Evolutionary conservation across 2,113 vertebrate species (phyloP).

Genomic region (Brachyhypopomus occidentalis): DNA sequence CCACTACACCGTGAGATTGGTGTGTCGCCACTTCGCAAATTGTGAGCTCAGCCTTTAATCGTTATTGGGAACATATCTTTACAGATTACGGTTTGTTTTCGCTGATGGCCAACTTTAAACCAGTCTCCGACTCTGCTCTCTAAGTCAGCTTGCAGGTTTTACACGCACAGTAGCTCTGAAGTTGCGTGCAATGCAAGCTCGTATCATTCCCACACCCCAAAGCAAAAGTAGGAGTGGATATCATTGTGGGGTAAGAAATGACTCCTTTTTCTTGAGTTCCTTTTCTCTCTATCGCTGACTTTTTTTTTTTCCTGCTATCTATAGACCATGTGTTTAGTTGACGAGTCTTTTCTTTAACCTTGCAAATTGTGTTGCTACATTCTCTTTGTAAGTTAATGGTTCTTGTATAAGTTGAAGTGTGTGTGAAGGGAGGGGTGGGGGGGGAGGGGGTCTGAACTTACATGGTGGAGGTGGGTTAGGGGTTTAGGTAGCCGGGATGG

Average conservation of each 20-base stretch:
- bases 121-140: slow-evolving; percentile 5
- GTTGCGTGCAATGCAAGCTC: slow-evolving; percentile 44
- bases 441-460: slow-evolving; percentile 48
- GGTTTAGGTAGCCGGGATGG: slow-evolving; percentile 63
- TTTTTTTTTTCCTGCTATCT: slow-evolving; percentile 59
- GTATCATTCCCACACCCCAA: slow-evolving; percentile 58
- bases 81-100: neutral
- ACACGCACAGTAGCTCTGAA: neutral
- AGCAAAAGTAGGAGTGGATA: slow-evolving; percentile 64
- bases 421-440: slow-evolving; percentile 3
- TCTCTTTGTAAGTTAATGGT: slow-evolving; percentile 58
- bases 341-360: slow-evolving; percentile 46
- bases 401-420: slow-evolving; percentile 51
- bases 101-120: slow-evolving; percentile 8
- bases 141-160: slow-evolving; percentile 17
- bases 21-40: slow-evolving; percentile 3
- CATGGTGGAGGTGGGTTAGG: slow-evolving; percentile 65
- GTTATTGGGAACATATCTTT: slow-evolving; percentile 22
- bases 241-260: slow-evolving; percentile 48
- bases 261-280: slow-evolving; percentile 65
- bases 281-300: slow-evolving; percentile 60
- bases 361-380: slow-evolving; percentile 64
- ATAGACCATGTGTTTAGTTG: slow-evolving; percentile 64
- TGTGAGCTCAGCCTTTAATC: slow-evolving; percentile 14
- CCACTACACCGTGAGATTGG: slow-evolving; percentile 32